A percentile compares a stretch with the other conserved stretches of the same genome.
phyloP scores from a whole-genome alignment of 2,113 vertebrate species.

The Cyprinus carpio region DNA sequence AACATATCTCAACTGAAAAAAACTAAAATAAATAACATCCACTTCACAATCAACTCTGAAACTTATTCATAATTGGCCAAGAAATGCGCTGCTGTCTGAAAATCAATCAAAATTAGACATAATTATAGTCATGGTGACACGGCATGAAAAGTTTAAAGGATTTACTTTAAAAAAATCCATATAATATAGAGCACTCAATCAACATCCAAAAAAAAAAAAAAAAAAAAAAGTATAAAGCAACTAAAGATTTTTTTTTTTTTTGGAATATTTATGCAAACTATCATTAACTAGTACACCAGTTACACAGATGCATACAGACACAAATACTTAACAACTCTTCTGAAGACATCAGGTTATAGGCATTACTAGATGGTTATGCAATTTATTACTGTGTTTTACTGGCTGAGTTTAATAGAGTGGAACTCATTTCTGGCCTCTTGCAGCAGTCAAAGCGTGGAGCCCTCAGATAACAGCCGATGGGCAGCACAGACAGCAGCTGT shows the following conservation, averaged over 20 bases:
- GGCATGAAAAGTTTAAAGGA: background rate
- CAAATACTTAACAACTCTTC: background rate
- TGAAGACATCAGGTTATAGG: background rate
- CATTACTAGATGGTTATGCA: background rate
- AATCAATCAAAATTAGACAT: background rate
- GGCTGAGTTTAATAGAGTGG: background rate
- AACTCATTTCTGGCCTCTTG: background rate
- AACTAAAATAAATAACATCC: background rate
- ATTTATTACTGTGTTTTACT: background rate
- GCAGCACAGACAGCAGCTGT: slow-evolving; percentile 1
- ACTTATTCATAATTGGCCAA: background rate
- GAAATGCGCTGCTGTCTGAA: background rate
- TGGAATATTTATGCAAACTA: no score
- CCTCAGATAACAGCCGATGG: background rate
- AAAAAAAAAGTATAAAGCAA: no score
- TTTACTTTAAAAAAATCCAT: background rate
- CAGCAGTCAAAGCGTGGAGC: background rate
- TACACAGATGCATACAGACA: background rate
- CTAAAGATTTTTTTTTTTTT: no score
- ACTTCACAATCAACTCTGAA: background rate
- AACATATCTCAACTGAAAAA: slow-evolving; percentile 8
- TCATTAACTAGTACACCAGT: no score
- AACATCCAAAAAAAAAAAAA: no score
- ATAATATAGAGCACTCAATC: background rate
- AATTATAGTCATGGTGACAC: background rate